Evolutionary conservation across 2,888 invertebrate genomes (phyloP).

Genomic region (Drosophila emarginata): DNA sequence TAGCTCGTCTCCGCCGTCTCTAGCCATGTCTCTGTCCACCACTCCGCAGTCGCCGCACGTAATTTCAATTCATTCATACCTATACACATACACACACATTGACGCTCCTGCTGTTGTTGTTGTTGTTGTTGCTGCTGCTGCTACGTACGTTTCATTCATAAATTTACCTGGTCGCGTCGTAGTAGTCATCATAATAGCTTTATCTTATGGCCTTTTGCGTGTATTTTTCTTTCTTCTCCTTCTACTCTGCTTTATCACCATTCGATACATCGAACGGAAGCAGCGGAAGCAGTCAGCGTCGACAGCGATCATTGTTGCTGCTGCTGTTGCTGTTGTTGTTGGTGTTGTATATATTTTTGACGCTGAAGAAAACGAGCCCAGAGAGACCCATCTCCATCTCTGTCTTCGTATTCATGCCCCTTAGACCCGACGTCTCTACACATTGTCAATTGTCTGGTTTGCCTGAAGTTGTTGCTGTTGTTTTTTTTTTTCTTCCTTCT

Average conservation of each 20-base stretch:
- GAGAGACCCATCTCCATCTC: background rate
- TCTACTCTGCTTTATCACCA: conserved; percentile 33
- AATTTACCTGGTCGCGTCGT: conserved; percentile 69
- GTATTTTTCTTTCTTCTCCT: conserved; percentile 31
- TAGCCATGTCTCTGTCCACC: conserved; percentile 5
- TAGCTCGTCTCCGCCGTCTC: conserved; percentile 19
- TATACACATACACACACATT: conserved; percentile 25
- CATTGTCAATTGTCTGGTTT: conserved; percentile 29
- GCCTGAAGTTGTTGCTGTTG: conserved; percentile 48
- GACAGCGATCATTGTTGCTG: conserved; percentile 64
- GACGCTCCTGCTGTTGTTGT: conserved; percentile 41
- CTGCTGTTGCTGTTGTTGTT: no score
- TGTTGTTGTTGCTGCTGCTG: conserved; percentile 23
- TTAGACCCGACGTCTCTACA: conserved; percentile 33
- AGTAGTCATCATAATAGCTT: conserved; percentile 70
- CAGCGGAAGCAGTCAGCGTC: conserved; percentile 70
- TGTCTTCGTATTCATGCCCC: background rate
- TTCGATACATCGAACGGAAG: conserved; percentile 70
- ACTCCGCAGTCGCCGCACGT: conserved; percentile 60
- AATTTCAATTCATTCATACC: conserved; percentile 76
- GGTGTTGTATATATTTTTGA: conserved; percentile 60
- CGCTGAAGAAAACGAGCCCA: conserved; percentile 50
- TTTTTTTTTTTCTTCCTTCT: conserved; percentile 9
- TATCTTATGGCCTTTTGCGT: conserved; percentile 57
- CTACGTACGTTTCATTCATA: conserved; percentile 57